Base-by-base conservation (phyloP, 2,113 vertebrate genomes). In the Corythoichthys haematopterus region DNA sequence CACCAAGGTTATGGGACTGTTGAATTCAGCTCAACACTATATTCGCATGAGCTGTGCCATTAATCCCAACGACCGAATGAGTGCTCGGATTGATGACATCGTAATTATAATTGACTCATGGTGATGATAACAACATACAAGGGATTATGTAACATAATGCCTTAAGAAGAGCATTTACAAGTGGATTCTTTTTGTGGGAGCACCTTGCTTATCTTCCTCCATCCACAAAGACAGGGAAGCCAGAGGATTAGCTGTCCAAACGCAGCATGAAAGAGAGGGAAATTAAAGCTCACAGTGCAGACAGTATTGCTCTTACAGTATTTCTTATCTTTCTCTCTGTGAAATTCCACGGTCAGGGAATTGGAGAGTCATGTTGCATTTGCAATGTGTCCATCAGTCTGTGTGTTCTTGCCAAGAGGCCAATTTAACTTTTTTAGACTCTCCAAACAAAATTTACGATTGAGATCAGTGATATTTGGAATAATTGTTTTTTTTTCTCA, bases 211-310 rank as follows among this genome's bases (percentile, higher is more conserved):
- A 45, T 78, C 45, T 77, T 47, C 81, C 70, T 51, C 28, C 68
- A 67, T 78, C 78, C 67, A 82, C 73, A 78, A 76, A 76, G 70
- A 78, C 40, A 76, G 68, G 81, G 77, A 80, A 85, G 76, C 74
- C 57, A 47, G 69, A 65, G 82, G 75, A 88, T 88, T 85, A 87
- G 84, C 71, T 81, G 66, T 85, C 53, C 76, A 86, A 85, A 84
- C 81, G 71, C 79, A 83, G 71, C 78, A 71, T 85, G 70, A 85
- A 84, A 76, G 80, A 82, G 46, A 65, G 64, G 75, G 78, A 84
- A 83, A 83, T 83, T 77, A 72, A 84, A 80, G 69, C 83, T 80
- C 74, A 71, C 64, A 57, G 57, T 68, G 74, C 2, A 56, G 72
- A 72, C 75, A 75, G 76, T 52, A 35, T 75, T 43, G 35, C 57